Evolutionary conservation across 2,797 vertebrate species (phyloP), one percentile per base, ranked within the genome.

Genomic region (Margarornis squamiger): DNA sequence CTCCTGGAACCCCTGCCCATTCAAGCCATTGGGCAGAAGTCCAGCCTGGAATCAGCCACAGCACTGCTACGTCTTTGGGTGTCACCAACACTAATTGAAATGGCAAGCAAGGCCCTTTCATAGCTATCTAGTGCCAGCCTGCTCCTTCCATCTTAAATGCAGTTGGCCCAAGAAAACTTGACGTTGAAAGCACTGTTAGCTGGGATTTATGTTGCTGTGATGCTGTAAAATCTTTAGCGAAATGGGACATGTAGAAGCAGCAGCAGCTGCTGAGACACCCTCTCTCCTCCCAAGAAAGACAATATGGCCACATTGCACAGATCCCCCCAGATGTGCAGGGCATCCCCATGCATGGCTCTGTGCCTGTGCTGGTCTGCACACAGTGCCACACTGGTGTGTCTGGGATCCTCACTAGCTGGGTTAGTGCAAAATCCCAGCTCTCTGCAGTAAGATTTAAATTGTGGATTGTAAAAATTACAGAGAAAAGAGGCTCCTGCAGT

Each of bases 321-420:
- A 11, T 27, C 52, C 32, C 34, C 43, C 24, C 27, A 21, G 2
- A 4, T 36, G 38, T 54, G 36, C 59, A 32, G 74, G 39, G 48
- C 38, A 55, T n/a, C 0, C 0, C 34, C 36, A 6, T 12, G 26
- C 18, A 24, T 24, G n/a, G 68, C 45, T 61, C 72, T 61, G 65
- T 7, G 21, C 41, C 74, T 52, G 29, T n/a, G 41, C 68, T 49
- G 48, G 19, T 68, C 68, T 61, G 27, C 78, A 82, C 72, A 39
- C 43, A 27, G n/a, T 3, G 49, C 87, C 85, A 63, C 8, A 0
- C 48, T 45, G 30, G 36, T 16, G 30, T 58, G 30, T 30, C 67
- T 66, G 27, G 51, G 61, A 54, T 24, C 45, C 77, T 12, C 49
- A 14, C 8, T 43, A 36, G 41, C 30, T 59, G 30, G 19, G 23